phyloP scores from a whole-genome alignment of 2,888 invertebrate species.

The Neoitamus cyanurus region DNA sequence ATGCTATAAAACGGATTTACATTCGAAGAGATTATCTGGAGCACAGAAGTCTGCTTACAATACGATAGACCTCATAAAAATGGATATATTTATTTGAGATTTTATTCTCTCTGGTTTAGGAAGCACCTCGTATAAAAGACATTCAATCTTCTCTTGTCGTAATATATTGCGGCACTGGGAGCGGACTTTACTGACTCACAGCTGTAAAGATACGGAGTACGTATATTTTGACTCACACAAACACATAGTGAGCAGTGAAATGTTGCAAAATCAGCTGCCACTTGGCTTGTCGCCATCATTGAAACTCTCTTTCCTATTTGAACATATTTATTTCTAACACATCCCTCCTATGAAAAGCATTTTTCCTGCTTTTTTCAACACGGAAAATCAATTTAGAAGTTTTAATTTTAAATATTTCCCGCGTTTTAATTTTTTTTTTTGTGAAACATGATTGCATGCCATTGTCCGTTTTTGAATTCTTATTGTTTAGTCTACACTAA shows the following conservation, averaged over 20 bases:
- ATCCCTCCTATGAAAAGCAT: background rate
- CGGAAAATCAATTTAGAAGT: background rate
- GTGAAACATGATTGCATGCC: background rate
- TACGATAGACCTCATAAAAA: background rate
- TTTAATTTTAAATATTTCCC: background rate
- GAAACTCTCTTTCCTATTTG: background rate
- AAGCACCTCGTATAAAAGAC: background rate
- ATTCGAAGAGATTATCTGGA: background rate
- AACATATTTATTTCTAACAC: background rate
- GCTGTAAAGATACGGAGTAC: no score
- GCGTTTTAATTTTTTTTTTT: background rate
- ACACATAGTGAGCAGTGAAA: background rate
- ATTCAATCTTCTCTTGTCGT: background rate
- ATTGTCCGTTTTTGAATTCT: background rate
- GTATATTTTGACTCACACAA: background rate
- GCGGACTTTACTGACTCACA: background rate
- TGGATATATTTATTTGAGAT: background rate
- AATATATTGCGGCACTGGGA: background rate
- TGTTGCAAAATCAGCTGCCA: background rate
- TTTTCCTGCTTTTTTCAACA: background rate
- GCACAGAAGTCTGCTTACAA: background rate
- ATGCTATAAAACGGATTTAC: background rate
- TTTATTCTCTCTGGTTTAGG: background rate
- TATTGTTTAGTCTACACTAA: background rate
- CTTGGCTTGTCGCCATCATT: background rate